Base-by-base conservation (phyloP, 1,140 invertebrate genomes). In the Megathymus violae region DNA sequence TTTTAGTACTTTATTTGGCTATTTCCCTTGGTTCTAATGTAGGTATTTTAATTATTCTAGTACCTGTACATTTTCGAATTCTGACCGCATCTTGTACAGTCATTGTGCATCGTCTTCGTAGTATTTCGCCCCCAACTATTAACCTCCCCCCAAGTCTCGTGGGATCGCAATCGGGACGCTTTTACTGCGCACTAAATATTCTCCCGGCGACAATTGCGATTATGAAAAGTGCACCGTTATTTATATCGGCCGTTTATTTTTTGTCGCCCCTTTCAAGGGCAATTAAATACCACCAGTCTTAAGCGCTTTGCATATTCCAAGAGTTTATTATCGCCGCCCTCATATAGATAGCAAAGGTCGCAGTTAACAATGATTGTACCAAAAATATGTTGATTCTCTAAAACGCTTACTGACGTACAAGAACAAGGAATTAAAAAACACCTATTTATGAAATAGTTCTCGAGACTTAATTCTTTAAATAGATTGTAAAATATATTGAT, bases 211-310 rank as follows among this genome's bases (percentile, higher is more conserved):
- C 88, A 90, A 90, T 88, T 88, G 88, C 88, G 88, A 90, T 90
- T 90, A 90, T 90, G 88, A 90, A 90, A 90, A 90, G 88, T 90
- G 88, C 85, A 90, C 85, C 75, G 81, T 90, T 90, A 90, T 90
- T 90, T 90, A 90, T 88, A 82, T 74, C 80, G 65, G 73, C 72
- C 76, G 80, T 85, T 82, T 85, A 85, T 90, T 88, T 90, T 90
- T 90, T 88, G 83, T 85, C 83, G 83, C 78, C 84, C 85, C 82
- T 87, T 89, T 89, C 88, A 90, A 90, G 88, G 88, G 88, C 86
- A 90, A 90, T 90, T 90, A 90, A 90, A 90, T 90, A 82, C 88
- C 80, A 67, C 77, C 85, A 85, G 84, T 86, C 84, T 88, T 88
- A 82, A 85, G 68, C 82, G 78, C 74, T 90, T 88, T 88, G 85